phyloP scores from a whole-genome alignment of 2,113 vertebrate species.

The Phrynosoma platyrhinos region DNA sequence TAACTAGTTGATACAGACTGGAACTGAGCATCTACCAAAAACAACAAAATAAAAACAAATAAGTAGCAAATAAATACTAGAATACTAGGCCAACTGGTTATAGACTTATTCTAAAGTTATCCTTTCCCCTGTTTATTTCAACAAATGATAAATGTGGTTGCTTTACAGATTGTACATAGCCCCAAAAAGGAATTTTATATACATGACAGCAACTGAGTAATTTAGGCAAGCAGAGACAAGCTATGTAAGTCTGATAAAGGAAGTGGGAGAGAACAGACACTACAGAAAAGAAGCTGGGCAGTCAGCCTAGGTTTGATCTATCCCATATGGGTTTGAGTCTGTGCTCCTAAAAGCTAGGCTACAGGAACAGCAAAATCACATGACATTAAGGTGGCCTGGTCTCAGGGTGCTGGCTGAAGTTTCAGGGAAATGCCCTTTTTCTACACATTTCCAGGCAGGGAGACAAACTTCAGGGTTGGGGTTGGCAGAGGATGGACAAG shows the following conservation, averaged over 20 bases:
- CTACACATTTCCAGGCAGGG: no score
- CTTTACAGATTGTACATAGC: neutral
- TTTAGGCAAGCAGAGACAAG: constrained; percentile 39
- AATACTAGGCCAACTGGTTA: neutral
- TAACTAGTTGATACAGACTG: neutral
- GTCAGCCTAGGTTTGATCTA: neutral
- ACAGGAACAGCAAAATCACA: neutral
- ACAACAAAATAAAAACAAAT: neutral
- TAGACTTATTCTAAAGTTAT: neutral
- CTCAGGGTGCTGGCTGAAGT: neutral
- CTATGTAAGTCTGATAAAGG: neutral
- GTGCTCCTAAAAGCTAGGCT: neutral
- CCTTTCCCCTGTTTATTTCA: neutral
- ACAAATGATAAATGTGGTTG: neutral
- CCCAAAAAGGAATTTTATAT: neutral
- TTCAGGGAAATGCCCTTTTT: neutral
- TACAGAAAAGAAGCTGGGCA: neutral
- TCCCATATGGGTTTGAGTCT: neutral
- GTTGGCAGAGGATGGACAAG: no score
- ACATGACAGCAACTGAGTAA: constrained; percentile 21
- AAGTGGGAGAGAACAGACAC: neutral
- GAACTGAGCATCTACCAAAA: neutral
- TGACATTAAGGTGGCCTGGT: no score
- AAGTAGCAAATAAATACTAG: neutral
- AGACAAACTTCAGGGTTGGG: no score